Evolutionary conservation across 2,113 vertebrate genomes (phyloP).

Genomic region (Mesoclemmys tuberculata): DNA sequence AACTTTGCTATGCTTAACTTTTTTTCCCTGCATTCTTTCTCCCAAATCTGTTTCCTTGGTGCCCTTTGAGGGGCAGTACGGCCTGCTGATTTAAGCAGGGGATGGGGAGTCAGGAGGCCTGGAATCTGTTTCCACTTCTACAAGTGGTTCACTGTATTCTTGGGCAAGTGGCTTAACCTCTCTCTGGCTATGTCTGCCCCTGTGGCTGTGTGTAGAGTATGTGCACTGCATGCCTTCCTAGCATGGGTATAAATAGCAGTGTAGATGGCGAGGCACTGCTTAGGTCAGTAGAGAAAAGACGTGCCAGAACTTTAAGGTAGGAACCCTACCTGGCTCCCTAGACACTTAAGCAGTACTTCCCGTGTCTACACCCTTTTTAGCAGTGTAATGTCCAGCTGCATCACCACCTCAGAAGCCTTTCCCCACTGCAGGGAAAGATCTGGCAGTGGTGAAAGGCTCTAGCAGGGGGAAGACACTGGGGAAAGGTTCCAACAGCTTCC

Average conservation of each 20-base stretch:
- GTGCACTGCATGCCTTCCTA: not conserved
- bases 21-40: not conserved
- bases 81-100: not conserved
- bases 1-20: not conserved
- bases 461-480: too few relatives aligned
- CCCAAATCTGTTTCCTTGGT: not conserved
- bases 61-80: not conserved
- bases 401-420: not conserved
- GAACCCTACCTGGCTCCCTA: not conserved
- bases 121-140: not conserved
- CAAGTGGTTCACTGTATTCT: not conserved
- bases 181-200: not conserved
- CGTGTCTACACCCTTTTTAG: not conserved
- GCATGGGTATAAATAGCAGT: not conserved
- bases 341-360: not conserved
- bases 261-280: not conserved
- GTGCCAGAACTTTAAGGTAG: not conserved
- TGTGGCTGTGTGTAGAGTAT: not conserved
- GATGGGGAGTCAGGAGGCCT: not conserved
- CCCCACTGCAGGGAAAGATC: too few relatives aligned
- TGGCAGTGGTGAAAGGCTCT: too few relatives aligned
- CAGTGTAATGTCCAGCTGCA: not conserved
- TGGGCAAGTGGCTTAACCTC: not conserved
- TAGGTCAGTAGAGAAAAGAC: not conserved
- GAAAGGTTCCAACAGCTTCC: too few relatives aligned